A percentile compares a stretch with the other conserved stretches of the same genome.
phyloP scores from a whole-genome alignment of 2,888 invertebrate species.

The Tuberolachnus salignus region DNA sequence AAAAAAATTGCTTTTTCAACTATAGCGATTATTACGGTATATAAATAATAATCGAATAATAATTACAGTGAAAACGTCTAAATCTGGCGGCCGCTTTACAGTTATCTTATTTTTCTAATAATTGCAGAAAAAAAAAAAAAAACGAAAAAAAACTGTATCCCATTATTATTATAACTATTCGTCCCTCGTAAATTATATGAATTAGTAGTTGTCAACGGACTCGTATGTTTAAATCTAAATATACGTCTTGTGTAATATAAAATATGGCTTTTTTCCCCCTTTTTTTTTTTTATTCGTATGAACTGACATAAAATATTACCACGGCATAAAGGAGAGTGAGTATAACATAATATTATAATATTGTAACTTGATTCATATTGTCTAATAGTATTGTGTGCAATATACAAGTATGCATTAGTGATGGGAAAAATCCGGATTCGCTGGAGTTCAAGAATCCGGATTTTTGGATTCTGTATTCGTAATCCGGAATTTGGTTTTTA shows the following conservation, averaged over 20 bases:
- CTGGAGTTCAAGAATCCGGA: too few relatives aligned
- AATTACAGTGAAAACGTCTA: not conserved
- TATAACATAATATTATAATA: constrained; percentile 11
- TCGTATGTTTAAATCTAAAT: constrained; percentile 18
- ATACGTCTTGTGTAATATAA: not conserved
- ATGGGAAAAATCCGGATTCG: too few relatives aligned
- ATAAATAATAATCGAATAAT: not conserved
- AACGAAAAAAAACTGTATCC: not conserved
- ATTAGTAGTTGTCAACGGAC: constrained; percentile 4
- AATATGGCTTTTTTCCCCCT: not conserved
- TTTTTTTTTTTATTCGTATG: too few relatives aligned
- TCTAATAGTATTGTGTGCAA: too few relatives aligned
- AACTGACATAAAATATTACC: constrained; percentile 12
- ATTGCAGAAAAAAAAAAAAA: not conserved
- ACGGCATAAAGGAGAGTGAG: not conserved
- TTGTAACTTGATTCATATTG: constrained; percentile 30
- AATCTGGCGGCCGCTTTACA: not conserved
- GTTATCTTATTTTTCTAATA: not conserved
- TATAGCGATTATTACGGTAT: not conserved
- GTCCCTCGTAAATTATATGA: constrained; percentile 24
- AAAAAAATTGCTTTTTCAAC: too few relatives aligned
- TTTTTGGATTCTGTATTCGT: too few relatives aligned
- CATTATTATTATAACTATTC: not conserved
- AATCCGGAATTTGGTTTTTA: too few relatives aligned
- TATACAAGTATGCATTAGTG: too few relatives aligned